Conservation (phyloP, 2,797 vertebrate species). For the Buceros bicornis region DNA sequence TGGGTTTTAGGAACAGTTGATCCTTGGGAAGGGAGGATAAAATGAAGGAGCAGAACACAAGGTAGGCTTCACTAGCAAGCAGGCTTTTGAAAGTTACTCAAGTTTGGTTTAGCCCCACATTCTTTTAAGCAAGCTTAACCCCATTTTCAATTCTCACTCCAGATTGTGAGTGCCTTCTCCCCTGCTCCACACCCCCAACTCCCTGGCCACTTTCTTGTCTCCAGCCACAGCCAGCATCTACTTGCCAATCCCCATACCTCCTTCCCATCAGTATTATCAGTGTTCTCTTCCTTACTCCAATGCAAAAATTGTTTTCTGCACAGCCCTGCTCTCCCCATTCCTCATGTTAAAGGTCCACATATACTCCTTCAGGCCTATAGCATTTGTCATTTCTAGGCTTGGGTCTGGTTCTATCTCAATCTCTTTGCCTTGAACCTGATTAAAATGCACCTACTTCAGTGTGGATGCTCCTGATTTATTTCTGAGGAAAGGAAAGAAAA, state of each 20-base stretch:
- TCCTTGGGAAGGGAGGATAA: background rate
- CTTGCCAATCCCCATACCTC: accelerated
- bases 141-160: background rate
- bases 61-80: background rate
- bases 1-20: background rate
- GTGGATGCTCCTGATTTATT: background rate
- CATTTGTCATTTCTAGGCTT: background rate
- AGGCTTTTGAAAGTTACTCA: background rate
- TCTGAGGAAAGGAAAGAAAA: background rate
- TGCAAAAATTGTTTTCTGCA: background rate
- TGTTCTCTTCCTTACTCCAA: background rate
- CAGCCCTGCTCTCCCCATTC: background rate
- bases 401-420: background rate
- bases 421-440: background rate
- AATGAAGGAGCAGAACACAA: background rate
- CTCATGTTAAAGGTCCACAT: background rate
- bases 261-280: background rate
- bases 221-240: background rate
- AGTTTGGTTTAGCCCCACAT: background rate
- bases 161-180: background rate
- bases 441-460: background rate
- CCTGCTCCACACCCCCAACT: background rate
- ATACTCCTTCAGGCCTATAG: background rate
- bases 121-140: background rate
- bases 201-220: background rate